Conservation (phyloP, 2,888 invertebrate genomes). For the Frankliniella fusca region DNA sequence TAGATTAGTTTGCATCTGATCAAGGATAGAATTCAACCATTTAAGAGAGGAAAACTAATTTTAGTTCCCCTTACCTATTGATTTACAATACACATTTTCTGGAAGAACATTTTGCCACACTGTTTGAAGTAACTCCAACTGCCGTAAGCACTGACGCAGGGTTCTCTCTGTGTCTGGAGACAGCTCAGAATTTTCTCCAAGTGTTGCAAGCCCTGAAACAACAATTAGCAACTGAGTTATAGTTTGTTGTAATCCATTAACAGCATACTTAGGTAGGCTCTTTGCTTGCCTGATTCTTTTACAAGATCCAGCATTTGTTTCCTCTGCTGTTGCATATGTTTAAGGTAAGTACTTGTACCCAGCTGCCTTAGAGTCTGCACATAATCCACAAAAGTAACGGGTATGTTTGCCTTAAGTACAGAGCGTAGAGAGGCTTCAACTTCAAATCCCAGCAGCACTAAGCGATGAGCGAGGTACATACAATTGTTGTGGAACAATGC, state of each 20-base stretch:
- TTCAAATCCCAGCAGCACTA: slow-evolving; percentile 55
- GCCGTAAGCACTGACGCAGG: slow-evolving; percentile 78
- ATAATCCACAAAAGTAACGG: slow-evolving; percentile 64
- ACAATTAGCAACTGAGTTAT: not conserved
- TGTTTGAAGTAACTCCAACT: slow-evolving; percentile 75
- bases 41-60: not conserved
- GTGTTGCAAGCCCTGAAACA: slow-evolving; percentile 47
- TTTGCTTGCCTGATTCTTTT: slow-evolving; percentile 61
- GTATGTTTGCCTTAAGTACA: slow-evolving; percentile 38
- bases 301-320: slow-evolving; percentile 72
- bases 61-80: slow-evolving; percentile 53
- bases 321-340: slow-evolving; percentile 71
- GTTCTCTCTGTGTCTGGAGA: slow-evolving; percentile 63
- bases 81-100: slow-evolving; percentile 66
- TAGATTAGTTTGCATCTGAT: not conserved
- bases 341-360: slow-evolving; percentile 65
- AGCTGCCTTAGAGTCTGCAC: slow-evolving; percentile 62
- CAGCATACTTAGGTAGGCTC: slow-evolving; percentile 4
- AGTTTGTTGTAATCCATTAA: not conserved
- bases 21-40: too few species aligned
- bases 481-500: slow-evolving; percentile 90
- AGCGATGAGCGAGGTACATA: slow-evolving; percentile 74
- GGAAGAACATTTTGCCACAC: slow-evolving; percentile 87
- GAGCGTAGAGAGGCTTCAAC: slow-evolving; percentile 29
- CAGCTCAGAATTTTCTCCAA: slow-evolving; percentile 54